Conservation (phyloP, 2,113 vertebrate genomes). For the Dipodomys merriami region DNA sequence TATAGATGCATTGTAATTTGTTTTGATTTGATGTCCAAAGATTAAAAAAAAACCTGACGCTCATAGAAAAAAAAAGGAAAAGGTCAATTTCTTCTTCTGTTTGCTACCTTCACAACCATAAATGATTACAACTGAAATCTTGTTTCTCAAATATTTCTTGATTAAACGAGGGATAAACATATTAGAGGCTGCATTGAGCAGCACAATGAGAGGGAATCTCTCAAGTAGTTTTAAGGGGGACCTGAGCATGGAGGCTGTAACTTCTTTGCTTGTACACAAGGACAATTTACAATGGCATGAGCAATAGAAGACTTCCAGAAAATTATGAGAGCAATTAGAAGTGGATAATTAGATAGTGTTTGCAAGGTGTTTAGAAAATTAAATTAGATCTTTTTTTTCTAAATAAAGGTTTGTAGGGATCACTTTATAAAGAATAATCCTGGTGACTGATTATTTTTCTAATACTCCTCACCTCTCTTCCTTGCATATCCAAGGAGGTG, state of each 20-base stretch:
- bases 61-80: not conserved
- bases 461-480: conserved; percentile 80
- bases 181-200: not conserved
- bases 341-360: conserved; percentile 87
- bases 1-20: not conserved
- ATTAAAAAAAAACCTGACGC: not conserved
- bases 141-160: not conserved
- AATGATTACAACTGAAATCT: not conserved
- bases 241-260: conserved; percentile 46
- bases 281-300: conserved; percentile 75
- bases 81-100: not conserved
- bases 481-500: conserved; percentile 79
- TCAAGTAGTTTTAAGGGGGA: conserved; percentile 61
- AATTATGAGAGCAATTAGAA: conserved; percentile 87
- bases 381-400: conserved; percentile 83
- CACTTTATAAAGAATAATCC: conserved; percentile 80
- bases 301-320: conserved; percentile 82
- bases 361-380: conserved; percentile 86
- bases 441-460: conserved; percentile 84
- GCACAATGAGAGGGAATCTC: not conserved
- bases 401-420: conserved; percentile 83
- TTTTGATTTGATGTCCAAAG: not conserved
- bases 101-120: not conserved
- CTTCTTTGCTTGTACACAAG: conserved; percentile 60
- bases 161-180: not conserved